Conservation (phyloP, 1,140 invertebrate genomes). For the Drosophila tsacasi region DNA sequence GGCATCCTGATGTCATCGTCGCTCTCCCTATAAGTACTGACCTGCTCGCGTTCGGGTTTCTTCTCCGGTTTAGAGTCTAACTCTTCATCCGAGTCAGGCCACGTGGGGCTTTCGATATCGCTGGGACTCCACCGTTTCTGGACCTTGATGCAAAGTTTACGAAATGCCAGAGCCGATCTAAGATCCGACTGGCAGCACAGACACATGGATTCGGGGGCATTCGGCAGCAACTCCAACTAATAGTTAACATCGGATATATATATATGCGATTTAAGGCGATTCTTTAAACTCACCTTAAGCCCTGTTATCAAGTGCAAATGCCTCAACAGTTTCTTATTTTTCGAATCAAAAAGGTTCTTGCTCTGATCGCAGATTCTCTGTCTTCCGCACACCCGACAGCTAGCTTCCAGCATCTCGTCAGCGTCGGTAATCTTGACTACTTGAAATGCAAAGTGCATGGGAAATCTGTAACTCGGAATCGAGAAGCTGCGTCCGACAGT, state of each 20-base stretch:
- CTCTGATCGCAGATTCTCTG: slow-evolving; percentile 35
- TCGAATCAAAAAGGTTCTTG: slow-evolving; percentile 47
- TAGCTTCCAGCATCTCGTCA: slow-evolving; percentile 42
- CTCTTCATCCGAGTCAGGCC: slow-evolving; percentile 20
- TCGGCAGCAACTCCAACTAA: slow-evolving; percentile 26
- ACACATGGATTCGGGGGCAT: slow-evolving; percentile 54
- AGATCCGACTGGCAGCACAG: slow-evolving; percentile 60
- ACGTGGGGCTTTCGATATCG: neutral
- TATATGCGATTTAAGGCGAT: neutral
- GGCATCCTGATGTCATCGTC: slow-evolving; percentile 3
- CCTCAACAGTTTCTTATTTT: slow-evolving; percentile 42
- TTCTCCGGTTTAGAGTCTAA: neutral
- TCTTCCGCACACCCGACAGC: slow-evolving; percentile 57
- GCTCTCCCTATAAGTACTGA: slow-evolving; percentile 16
- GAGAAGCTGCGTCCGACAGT: slow-evolving; percentile 33
- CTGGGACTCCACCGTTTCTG: slow-evolving; percentile 42
- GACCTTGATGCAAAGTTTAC: slow-evolving; percentile 54
- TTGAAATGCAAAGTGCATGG: slow-evolving; percentile 23
- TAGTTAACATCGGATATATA: neutral
- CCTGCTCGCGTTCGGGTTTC: neutral
- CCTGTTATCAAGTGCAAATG: slow-evolving; percentile 56
- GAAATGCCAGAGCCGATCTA: slow-evolving; percentile 47
- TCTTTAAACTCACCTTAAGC: slow-evolving; percentile 31
- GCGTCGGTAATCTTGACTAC: neutral
- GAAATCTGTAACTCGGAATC: neutral